Conservation (phyloP, 2,888 invertebrate genomes). For the Apomyelois bistriatella region DNA sequence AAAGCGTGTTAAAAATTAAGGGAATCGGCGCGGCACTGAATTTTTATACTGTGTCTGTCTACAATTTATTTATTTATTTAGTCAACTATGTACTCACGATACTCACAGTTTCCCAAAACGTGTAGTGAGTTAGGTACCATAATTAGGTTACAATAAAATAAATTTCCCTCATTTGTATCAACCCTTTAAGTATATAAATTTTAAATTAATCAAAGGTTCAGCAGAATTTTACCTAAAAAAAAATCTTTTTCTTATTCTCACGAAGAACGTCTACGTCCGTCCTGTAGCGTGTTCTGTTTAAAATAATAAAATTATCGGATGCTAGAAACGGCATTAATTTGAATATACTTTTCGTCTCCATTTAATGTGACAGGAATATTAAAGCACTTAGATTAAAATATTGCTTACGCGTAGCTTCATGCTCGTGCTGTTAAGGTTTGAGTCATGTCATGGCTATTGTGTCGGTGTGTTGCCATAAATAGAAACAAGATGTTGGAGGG, state of each 20-base stretch:
- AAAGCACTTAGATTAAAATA: conserved; percentile 39
- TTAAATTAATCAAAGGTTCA: too few relatives aligned
- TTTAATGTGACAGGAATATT: conserved; percentile 41
- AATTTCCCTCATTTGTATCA: too few relatives aligned
- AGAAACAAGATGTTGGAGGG: conserved; percentile 49
- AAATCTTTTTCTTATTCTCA: not conserved
- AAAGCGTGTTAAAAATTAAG: too few relatives aligned
- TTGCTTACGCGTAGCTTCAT: conserved; percentile 41
- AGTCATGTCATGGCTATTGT: conserved; percentile 59
- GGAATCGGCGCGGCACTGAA: too few relatives aligned
- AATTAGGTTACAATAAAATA: too few relatives aligned
- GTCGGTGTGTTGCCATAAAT: conserved; percentile 58
- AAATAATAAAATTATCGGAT: conserved; percentile 13
- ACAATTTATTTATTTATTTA: too few relatives aligned
- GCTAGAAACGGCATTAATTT: conserved; percentile 27
- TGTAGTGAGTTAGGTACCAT: too few relatives aligned
- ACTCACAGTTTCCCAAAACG: too few relatives aligned
- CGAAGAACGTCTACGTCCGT: not conserved
- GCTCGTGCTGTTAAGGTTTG: conserved; percentile 39
- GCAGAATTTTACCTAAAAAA: not conserved
- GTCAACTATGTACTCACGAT: too few relatives aligned
- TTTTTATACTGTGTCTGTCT: too few relatives aligned
- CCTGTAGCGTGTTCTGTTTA: not conserved
- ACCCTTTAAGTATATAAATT: too few relatives aligned
- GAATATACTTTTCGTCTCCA: conserved; percentile 31